Conservation (phyloP, 1,140 invertebrate genomes). For the Papilio polyxenes region DNA sequence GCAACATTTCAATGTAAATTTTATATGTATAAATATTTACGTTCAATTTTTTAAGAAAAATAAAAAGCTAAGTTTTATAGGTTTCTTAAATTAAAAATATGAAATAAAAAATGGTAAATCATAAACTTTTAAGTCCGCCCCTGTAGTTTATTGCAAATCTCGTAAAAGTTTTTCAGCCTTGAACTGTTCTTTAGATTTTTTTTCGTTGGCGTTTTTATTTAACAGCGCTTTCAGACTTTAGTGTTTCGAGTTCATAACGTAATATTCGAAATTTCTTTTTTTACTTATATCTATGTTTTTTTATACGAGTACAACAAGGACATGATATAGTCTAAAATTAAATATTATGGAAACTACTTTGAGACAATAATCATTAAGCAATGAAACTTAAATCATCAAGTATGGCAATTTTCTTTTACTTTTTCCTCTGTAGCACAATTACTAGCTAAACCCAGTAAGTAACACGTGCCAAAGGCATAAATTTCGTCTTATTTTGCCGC, state of each 20-base stretch:
- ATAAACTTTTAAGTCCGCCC: slow-evolving; percentile 16
- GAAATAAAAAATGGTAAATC: slow-evolving; percentile 8
- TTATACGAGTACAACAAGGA: neutral
- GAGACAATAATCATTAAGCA: neutral
- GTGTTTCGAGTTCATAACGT: slow-evolving; percentile 14
- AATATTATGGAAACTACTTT: neutral
- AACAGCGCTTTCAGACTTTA: slow-evolving; percentile 3
- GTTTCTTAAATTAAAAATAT: neutral
- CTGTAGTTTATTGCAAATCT: slow-evolving; percentile 26
- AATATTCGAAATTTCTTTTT: slow-evolving; percentile 18
- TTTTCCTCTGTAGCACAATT: too few relatives aligned
- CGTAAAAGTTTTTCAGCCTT: slow-evolving; percentile 27
- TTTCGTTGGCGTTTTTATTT: slow-evolving; percentile 18
- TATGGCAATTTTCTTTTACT: too few relatives aligned
- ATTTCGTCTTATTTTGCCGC: too few relatives aligned
- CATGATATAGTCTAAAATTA: too few relatives aligned
- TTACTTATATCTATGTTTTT: neutral
- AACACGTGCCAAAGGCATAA: too few relatives aligned
- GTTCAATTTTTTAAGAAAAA: slow-evolving; percentile 3
- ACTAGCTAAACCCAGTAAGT: too few relatives aligned
- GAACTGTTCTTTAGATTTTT: slow-evolving; percentile 12
- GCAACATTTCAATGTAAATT: too few relatives aligned
- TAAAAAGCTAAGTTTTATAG: neutral
- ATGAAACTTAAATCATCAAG: too few relatives aligned
- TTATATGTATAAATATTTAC: neutral